Conservation (phyloP, 2,113 vertebrate genomes). For the Aythya baeri region DNA sequence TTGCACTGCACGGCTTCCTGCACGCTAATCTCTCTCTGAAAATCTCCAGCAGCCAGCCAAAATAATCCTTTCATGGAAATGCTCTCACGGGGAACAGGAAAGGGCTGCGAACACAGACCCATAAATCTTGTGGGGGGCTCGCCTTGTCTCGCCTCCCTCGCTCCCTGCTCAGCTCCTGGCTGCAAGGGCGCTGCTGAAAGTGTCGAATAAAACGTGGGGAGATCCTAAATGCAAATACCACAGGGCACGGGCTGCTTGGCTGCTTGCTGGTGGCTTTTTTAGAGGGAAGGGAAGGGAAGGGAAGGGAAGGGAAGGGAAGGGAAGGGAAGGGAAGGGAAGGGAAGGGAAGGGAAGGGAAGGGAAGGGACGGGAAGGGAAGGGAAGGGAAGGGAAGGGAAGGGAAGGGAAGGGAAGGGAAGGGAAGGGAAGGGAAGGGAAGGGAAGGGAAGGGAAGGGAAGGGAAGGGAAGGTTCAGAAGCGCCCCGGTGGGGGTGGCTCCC, state of each 20-base stretch:
- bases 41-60: conserved; percentile 30
- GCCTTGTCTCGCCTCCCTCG: neutral
- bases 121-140: conserved; percentile 3
- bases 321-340: no score
- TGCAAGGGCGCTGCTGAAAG: neutral
- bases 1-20: fast-evolving
- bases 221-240: neutral
- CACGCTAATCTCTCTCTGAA: conserved; percentile 46
- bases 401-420: no score
- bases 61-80: conserved; percentile 13
- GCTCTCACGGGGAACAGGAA: conserved; percentile 22
- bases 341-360: no score
- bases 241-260: neutral
- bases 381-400: no score
- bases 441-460: no score
- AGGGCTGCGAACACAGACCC: neutral
- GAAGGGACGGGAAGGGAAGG: no score
- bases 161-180: neutral
- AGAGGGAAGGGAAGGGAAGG: no score
- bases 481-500: fast-evolving
- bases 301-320: no score
- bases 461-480: fast-evolving
- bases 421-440: no score
- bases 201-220: neutral
- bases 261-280: neutral